These are phyloP conservation scores for Tachysurus fulvidraco DNA, from an alignment of 2,113 vertebrate genomes.

Conservation along the genomic window DNA sequence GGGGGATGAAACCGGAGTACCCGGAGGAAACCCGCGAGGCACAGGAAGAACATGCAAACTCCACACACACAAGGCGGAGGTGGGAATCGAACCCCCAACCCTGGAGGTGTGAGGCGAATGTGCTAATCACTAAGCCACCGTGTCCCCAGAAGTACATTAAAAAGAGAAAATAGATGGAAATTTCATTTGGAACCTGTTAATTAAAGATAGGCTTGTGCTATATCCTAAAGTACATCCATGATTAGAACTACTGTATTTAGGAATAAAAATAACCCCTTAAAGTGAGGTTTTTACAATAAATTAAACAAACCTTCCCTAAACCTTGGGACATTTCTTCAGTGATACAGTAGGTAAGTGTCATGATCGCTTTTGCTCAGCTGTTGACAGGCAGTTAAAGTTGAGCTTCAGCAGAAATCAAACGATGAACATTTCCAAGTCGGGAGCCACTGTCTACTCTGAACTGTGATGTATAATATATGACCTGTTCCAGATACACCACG, in stretches of 20 bases:
- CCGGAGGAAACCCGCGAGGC: no score
- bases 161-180: no score
- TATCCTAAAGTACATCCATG: not conserved
- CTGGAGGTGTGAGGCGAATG: no score
- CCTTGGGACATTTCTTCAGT: not conserved
- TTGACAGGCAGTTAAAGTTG: not conserved
- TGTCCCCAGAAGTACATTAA: not conserved
- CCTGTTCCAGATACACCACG: constrained; percentile 1
- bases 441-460: not conserved
- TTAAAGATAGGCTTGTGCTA: not conserved
- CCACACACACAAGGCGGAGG: no score
- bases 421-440: constrained; percentile 2
- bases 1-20: no score
- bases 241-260: not conserved
- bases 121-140: no score
- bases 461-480: constrained; percentile 33
- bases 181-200: no score
- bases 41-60: no score
- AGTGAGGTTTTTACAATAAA: not conserved
- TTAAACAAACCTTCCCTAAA: not conserved
- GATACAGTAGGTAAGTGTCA: not conserved
- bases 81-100: no score
- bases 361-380: not conserved
- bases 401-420: not conserved
- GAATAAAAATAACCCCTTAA: not conserved